These are phyloP conservation scores for Drosophila prosaltans DNA, from an alignment of 1,140 invertebrate genomes.

Conservation along the genomic window DNA sequence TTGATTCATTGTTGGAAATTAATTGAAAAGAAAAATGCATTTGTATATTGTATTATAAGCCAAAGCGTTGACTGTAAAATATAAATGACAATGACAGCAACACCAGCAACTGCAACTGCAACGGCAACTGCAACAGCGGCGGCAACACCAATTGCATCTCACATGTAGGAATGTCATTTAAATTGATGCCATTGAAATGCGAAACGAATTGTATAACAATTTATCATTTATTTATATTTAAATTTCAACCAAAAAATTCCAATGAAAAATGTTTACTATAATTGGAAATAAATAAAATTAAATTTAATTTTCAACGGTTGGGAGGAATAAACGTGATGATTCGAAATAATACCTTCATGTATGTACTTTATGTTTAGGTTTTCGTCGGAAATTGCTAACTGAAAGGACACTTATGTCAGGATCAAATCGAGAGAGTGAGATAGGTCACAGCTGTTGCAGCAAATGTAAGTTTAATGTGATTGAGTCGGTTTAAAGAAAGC, in stretches of 20 bases:
- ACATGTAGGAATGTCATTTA: conserved; percentile 52
- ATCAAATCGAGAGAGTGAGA: neutral
- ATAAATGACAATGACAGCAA: conserved; percentile 50
- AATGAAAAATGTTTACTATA: conserved; percentile 2
- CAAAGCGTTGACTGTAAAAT: conserved; percentile 44
- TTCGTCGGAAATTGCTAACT: neutral
- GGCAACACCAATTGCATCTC: conserved; percentile 18
- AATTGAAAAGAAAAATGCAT: conserved; percentile 47
- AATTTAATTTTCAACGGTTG: neutral
- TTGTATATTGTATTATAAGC: conserved; percentile 57
- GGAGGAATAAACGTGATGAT: neutral
- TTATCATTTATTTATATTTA: conserved; percentile 7
- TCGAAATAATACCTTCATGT: conserved; percentile 3
- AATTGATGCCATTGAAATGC: conserved; percentile 50
- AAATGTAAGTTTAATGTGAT: conserved; percentile 12
- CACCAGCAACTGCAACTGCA: neutral
- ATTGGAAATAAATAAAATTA: conserved; percentile 11
- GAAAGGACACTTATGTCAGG: conserved; percentile 8
- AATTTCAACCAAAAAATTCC: conserved; percentile 1
- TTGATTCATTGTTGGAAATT: conserved; percentile 59
- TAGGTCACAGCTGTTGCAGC: conserved; percentile 1
- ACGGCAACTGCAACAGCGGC: neutral
- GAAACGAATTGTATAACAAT: conserved; percentile 14
- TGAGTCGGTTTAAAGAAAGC: conserved; percentile 13
- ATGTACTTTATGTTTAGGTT: neutral